phyloP scores from a whole-genome alignment of 1,140 invertebrate species.

The Hormaphis cornu region DNA sequence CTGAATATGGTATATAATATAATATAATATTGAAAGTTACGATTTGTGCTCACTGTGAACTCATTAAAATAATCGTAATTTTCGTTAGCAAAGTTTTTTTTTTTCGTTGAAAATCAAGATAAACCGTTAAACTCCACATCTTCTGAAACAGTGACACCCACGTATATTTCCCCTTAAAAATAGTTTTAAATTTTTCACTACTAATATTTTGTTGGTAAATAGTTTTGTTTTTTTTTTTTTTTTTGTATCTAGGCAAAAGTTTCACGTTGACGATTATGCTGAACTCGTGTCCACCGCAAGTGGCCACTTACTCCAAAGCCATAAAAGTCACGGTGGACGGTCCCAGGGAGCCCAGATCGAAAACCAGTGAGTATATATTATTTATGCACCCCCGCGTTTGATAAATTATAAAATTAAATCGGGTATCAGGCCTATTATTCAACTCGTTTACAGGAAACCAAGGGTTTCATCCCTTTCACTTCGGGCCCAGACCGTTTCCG shows the following conservation, averaged over 20 bases:
- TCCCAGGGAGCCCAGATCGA: constrained; percentile 89
- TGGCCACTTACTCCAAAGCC: constrained; percentile 92
- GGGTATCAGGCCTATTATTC: constrained; percentile 30
- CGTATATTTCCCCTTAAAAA: too few relatives aligned
- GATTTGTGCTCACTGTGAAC: too few relatives aligned
- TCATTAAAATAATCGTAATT: too few relatives aligned
- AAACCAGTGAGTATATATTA: constrained; percentile 90
- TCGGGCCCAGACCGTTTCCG: constrained; percentile 66
- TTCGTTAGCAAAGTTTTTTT: too few relatives aligned
- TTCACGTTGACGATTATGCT: constrained; percentile 95
- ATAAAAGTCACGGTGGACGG: constrained; percentile 98
- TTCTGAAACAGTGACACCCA: too few relatives aligned
- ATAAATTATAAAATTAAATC: constrained; percentile 24
- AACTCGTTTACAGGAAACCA: constrained; percentile 54
- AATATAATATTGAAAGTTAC: too few relatives aligned
- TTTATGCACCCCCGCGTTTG: neutral
- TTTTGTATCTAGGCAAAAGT: constrained; percentile 75
- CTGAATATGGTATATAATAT: too few relatives aligned
- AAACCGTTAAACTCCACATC: too few relatives aligned
- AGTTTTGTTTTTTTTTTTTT: too few relatives aligned
- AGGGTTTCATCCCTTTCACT: constrained; percentile 76
- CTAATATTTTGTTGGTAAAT: neutral
- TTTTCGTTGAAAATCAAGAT: too few relatives aligned
- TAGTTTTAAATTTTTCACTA: too few relatives aligned
- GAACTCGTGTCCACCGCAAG: constrained; percentile 82